A percentile compares a stretch with the other conserved stretches of the same genome.
Conservation (phyloP, 2,888 invertebrate species). For the Odontothrips loti region DNA sequence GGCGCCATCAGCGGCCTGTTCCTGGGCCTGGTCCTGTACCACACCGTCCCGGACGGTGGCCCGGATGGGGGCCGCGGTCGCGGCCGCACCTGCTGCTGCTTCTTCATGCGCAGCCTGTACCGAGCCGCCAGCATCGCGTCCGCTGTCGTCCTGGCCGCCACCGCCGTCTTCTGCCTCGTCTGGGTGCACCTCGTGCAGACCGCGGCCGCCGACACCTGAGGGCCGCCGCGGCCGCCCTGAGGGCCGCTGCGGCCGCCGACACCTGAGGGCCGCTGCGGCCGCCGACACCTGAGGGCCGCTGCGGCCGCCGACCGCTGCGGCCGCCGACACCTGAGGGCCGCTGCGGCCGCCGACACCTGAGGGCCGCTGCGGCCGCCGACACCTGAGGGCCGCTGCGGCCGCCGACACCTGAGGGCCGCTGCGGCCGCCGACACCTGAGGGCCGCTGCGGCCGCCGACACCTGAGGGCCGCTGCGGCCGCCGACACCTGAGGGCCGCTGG, state of each 20-base stretch:
- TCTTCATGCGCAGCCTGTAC: background rate
- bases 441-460: background rate
- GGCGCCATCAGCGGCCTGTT: conserved; percentile 37
- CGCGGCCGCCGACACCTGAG: background rate
- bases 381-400: background rate
- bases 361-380: background rate
- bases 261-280: background rate
- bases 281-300: background rate
- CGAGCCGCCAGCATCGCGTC: background rate
- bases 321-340: background rate
- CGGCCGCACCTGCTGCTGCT: background rate
- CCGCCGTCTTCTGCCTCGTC: conserved; percentile 4
- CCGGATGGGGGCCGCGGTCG: background rate
- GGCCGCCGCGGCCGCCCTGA: no score
- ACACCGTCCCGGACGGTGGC: background rate
- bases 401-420: background rate
- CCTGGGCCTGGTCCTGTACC: conserved; percentile 36
- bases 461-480: background rate
- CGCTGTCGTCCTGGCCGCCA: background rate
- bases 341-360: background rate
- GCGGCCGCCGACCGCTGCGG: no score
- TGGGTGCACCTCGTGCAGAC: background rate
- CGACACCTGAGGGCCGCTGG: background rate
- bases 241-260: background rate
- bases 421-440: background rate